A percentile compares a stretch with the other conserved stretches of the same genome.
phyloP scores from a whole-genome alignment of 2,113 vertebrate species.

The Ptilonorhynchus violaceus region DNA sequence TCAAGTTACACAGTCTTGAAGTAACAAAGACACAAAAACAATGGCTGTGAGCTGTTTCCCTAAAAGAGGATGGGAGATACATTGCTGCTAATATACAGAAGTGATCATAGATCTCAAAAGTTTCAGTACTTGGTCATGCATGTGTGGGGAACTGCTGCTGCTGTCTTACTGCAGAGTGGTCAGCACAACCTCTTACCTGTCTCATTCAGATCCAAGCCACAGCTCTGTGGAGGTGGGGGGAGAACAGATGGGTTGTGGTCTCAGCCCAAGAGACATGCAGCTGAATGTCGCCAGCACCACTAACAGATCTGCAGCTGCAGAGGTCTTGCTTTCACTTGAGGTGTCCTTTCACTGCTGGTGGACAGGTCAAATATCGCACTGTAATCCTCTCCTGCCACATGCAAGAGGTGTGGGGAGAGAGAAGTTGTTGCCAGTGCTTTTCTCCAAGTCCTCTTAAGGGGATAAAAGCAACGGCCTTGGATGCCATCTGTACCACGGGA shows the following conservation, averaged over 20 bases:
- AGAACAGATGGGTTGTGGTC: neutral
- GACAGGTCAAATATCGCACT: neutral
- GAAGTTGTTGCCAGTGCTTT: neutral
- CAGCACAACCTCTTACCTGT: neutral
- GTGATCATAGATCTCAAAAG: neutral
- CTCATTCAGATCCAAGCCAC: neutral
- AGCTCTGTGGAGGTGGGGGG: neutral
- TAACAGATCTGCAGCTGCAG: neutral
- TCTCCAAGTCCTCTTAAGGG: constrained; percentile 6
- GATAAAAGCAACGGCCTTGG: neutral
- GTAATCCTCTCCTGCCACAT: neutral
- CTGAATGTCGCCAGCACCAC: neutral
- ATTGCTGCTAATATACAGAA: neutral
- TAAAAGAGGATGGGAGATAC: neutral
- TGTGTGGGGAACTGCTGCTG: neutral
- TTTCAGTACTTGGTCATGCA: neutral
- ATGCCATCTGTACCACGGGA: neutral
- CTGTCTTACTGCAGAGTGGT: neutral
- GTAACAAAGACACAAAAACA: neutral
- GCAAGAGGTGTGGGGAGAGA: neutral
- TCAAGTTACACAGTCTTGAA: neutral
- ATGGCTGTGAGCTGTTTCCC: neutral
- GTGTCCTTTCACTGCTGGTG: neutral
- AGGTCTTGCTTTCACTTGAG: neutral
- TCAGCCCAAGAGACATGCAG: neutral